These are phyloP conservation scores for Rhinichthys osculus DNA, from an alignment of 2,797 vertebrate genomes.

Conservation along the genomic window DNA sequence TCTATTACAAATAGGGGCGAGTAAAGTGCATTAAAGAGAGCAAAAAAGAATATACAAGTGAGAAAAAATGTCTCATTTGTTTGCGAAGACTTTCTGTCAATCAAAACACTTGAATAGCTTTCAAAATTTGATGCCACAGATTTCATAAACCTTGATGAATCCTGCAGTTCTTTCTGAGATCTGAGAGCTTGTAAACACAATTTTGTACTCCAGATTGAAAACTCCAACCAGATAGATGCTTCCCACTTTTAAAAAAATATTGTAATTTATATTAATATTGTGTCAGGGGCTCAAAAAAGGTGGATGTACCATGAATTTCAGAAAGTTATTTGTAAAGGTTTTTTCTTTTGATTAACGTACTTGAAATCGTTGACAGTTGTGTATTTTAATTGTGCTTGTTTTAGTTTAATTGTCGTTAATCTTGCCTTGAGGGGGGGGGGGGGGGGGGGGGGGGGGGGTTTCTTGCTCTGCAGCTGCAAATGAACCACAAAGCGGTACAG, in stretches of 20 bases:
- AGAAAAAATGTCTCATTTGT: neutral
- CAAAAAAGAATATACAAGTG: neutral
- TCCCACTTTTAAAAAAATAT: neutral
- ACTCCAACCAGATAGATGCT: neutral
- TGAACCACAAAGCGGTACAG: neutral
- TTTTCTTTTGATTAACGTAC: neutral
- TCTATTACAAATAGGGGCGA: neutral
- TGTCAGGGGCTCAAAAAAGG: neutral
- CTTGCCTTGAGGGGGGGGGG: neutral
- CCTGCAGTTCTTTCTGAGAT: neutral
- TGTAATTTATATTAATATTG: neutral
- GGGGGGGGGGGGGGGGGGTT: too few relatives aligned
- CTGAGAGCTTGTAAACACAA: neutral
- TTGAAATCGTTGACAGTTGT: neutral
- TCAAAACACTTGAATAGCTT: neutral
- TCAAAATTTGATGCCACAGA: neutral
- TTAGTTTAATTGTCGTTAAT: neutral
- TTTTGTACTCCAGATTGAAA: neutral
- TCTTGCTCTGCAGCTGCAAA: neutral
- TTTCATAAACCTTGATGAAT: neutral
- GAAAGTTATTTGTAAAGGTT: neutral
- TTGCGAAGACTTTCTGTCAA: neutral
- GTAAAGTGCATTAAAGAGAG: neutral
- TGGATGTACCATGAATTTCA: neutral
- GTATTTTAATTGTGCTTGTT: neutral